Evolutionary conservation across 2,113 vertebrate genomes (phyloP).

Genomic region (Anguilla rostrata): DNA sequence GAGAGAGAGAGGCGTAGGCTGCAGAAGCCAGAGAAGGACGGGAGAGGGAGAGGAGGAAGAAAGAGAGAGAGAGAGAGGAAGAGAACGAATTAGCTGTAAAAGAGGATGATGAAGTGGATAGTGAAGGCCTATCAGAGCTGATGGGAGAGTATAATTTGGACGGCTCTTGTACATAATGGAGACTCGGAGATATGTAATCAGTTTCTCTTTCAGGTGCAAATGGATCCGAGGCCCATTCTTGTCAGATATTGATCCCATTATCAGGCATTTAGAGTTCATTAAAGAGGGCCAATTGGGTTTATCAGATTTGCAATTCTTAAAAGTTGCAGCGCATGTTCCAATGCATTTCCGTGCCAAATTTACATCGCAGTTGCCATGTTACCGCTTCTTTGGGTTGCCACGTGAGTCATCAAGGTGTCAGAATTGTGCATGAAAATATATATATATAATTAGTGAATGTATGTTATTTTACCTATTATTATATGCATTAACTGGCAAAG

Average conservation of each 20-base stretch:
- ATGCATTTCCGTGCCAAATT: slow-evolving; percentile 8
- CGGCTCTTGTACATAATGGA: slow-evolving; percentile 53
- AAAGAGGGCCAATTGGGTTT: slow-evolving; percentile 31
- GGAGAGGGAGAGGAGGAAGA: background rate
- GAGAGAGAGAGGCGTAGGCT: background rate
- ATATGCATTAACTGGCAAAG: background rate
- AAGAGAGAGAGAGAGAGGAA: slow-evolving; percentile 26
- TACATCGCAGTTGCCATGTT: slow-evolving; percentile 33
- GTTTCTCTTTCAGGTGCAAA: slow-evolving; percentile 46
- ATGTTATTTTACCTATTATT: background rate
- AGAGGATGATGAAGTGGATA: slow-evolving; percentile 36
- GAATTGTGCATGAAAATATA: background rate
- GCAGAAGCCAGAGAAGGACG: background rate
- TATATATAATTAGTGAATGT: no score
- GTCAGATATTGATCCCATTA: slow-evolving; percentile 40
- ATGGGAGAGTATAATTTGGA: slow-evolving; percentile 52
- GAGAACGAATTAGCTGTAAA: slow-evolving; percentile 23
- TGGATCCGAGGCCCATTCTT: slow-evolving; percentile 35
- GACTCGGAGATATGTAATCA: slow-evolving; percentile 51
- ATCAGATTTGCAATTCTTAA: slow-evolving; percentile 13
- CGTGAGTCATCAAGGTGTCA: background rate
- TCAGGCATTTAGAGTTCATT: slow-evolving; percentile 41
- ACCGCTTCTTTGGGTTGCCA: slow-evolving; percentile 16
- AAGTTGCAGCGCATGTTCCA: slow-evolving; percentile 4
- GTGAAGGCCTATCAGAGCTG: slow-evolving; percentile 44